Percentiles rank a stretch among this genome's conserved stretches.
Conservation (phyloP, 30 jellyfish, hydroid and myxozoan species). For the Hydractinia symbiolongicarpus region DNA sequence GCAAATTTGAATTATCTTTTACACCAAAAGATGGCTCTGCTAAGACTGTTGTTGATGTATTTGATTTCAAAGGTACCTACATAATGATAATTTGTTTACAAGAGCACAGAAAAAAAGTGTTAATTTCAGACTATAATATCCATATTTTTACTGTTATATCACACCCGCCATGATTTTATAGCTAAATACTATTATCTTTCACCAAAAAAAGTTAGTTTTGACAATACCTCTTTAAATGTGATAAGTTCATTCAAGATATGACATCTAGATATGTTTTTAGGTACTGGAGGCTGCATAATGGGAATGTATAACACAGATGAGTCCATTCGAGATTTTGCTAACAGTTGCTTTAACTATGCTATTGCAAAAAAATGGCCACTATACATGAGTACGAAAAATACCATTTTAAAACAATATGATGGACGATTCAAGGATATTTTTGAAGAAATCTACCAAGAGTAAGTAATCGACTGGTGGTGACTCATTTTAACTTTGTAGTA, state of each 20-base stretch:
- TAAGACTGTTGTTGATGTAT: constrained; percentile 63
- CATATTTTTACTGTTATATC: too few relatives aligned
- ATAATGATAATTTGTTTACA: not conserved
- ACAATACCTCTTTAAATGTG: too few relatives aligned
- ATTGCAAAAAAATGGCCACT: constrained; percentile 82
- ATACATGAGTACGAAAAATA: constrained; percentile 97
- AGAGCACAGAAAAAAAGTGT: too few relatives aligned
- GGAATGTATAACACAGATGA: constrained; percentile 98
- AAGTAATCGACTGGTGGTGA: not conserved
- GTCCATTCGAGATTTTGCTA: constrained; percentile 96
- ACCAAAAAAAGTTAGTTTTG: too few relatives aligned
- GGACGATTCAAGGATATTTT: constrained; percentile 96
- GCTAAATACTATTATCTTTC: too few relatives aligned
- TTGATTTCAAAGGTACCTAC: constrained; percentile 60
- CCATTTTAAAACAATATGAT: constrained; percentile 92
- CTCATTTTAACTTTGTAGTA: not conserved
- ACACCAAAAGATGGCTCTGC: constrained; percentile 93
- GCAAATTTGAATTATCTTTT: constrained; percentile 69
- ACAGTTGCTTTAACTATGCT: constrained; percentile 96
- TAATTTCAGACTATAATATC: too few relatives aligned
- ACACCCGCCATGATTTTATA: too few relatives aligned
- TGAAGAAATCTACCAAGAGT: constrained; percentile 92
- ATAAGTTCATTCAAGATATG: too few relatives aligned
- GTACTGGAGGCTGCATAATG: constrained; percentile 91
- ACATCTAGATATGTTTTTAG: not conserved